These are phyloP conservation scores for Serranus cabrilla DNA, from an alignment of 2,797 vertebrate genomes.

Conservation along the genomic window DNA sequence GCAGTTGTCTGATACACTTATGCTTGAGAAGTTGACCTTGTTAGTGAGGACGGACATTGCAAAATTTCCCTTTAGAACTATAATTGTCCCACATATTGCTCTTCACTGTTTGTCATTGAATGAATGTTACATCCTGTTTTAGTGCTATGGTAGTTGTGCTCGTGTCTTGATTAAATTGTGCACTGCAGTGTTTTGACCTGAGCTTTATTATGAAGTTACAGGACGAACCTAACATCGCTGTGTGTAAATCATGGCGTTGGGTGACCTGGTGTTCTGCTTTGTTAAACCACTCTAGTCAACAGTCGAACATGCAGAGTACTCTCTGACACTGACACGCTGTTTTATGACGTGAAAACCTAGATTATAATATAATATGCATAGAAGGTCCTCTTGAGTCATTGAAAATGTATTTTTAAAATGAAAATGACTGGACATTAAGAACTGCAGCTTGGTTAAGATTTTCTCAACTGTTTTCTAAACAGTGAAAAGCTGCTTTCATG, in stretches of 20 bases:
- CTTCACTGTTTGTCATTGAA: conserved; percentile 52
- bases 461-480: neutral
- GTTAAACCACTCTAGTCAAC: conserved; percentile 31
- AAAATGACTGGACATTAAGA: neutral
- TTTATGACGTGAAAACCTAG: conserved; percentile 39
- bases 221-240: conserved; percentile 33
- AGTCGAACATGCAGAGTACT: neutral
- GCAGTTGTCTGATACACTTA: conserved; percentile 69
- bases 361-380: neutral
- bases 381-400: conserved; percentile 3
- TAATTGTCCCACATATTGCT: conserved; percentile 46
- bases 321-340: conserved; percentile 37
- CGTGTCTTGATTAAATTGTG: conserved; percentile 62
- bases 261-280: conserved; percentile 45
- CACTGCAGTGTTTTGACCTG: conserved; percentile 42
- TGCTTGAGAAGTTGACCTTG: conserved; percentile 65
- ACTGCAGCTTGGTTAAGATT: neutral
- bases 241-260: conserved; percentile 51
- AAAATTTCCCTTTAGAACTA: conserved; percentile 41
- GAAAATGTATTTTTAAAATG: neutral
- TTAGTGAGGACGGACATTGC: conserved; percentile 56
- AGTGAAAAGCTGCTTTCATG: no score
- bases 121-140: conserved; percentile 52
- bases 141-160: conserved; percentile 13
- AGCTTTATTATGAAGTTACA: conserved; percentile 58